phyloP scores from a whole-genome alignment of 2,888 invertebrate genomes.

The Andrena bucephala region DNA sequence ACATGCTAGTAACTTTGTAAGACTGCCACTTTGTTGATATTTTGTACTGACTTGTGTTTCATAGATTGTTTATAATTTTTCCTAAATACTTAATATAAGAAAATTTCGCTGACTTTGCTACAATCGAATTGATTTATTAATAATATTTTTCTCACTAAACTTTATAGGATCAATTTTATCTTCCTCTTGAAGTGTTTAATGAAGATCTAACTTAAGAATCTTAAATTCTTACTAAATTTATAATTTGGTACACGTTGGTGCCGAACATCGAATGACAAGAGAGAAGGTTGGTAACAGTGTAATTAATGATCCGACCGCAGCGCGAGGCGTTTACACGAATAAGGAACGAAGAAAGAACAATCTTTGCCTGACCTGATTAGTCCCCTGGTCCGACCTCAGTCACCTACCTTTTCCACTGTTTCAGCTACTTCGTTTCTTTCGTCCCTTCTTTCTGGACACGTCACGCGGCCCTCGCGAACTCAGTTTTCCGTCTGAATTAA shows the following conservation, averaged over 20 bases:
- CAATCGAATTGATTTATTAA: too few relatives aligned
- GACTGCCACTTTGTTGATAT: too few relatives aligned
- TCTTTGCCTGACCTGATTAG: conserved; percentile 66
- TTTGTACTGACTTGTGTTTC: too few relatives aligned
- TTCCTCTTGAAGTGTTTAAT: too few relatives aligned
- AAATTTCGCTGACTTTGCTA: too few relatives aligned
- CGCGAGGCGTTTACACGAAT: conserved; percentile 54
- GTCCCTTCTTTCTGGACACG: conserved; percentile 15
- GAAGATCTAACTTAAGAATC: too few relatives aligned
- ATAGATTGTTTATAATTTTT: too few relatives aligned
- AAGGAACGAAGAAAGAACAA: conserved; percentile 50
- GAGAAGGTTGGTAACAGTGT: conserved; percentile 44
- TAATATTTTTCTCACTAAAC: too few relatives aligned
- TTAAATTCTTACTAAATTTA: too few relatives aligned
- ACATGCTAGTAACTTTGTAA: too few relatives aligned
- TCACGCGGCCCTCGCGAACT: conserved; percentile 22
- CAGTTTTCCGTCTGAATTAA: conserved; percentile 57
- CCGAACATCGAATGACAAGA: not conserved
- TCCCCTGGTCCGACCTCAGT: conserved; percentile 35
- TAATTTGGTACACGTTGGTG: not conserved
- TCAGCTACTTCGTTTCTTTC: conserved; percentile 37
- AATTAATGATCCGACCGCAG: conserved; percentile 64
- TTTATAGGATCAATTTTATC: too few relatives aligned
- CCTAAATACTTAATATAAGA: too few relatives aligned
- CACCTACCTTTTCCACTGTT: conserved; percentile 40